Base-by-base conservation (phyloP, 1,140 invertebrate genomes). In the Pararge aegeria region DNA sequence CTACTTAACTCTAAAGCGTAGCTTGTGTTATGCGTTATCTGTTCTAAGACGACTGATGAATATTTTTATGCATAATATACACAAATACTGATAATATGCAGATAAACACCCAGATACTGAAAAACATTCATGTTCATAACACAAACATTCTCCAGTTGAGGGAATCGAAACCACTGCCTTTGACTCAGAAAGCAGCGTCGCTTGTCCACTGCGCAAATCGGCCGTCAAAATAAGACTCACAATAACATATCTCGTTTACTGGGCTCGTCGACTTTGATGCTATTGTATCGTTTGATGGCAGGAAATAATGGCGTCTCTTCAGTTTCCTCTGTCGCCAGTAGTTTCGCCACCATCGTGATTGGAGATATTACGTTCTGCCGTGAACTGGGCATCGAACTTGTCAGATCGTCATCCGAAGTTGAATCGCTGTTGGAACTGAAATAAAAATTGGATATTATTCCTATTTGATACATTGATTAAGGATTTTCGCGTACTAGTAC, bases 381-480 rank as follows among this genome's bases (percentile, higher is more conserved):
- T 1, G 81, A 68, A 50, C 80, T 83, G 20, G 80, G 72, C 5
- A 72, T 79, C 0, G 83, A 84, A 44, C 68, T 83, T 0, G 83
- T 85, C 13, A 91, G 68, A 27, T 91, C 90, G 44, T 90, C 88
- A 38, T 91, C 90, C 7, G 85, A 80, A 1, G 90, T 89, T 0
- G 88, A 88, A 44, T 85, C 86, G 55, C 79, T 84, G 55, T 89
- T 90, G 0, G 90, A 91, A 72, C 90, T 91, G 66, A 9, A 44
- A 2, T 15, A 20, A 58, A 50, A 20, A 55, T 48, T 44, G 30
- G 2, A 9, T 24, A n/a, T 16, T 15, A n/a, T n/a, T n/a, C n/a
- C n/a, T n/a, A n/a, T n/a, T n/a, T 65, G 34, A 27, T 1, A 27
- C 27, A 27, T 27, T 27, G 10, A 4, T 27, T 4, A 27, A 27